Percentiles rank a stretch among this genome's conserved stretches.
Conservation (phyloP, 2,113 vertebrate genomes). For the Excalfactoria chinensis region DNA sequence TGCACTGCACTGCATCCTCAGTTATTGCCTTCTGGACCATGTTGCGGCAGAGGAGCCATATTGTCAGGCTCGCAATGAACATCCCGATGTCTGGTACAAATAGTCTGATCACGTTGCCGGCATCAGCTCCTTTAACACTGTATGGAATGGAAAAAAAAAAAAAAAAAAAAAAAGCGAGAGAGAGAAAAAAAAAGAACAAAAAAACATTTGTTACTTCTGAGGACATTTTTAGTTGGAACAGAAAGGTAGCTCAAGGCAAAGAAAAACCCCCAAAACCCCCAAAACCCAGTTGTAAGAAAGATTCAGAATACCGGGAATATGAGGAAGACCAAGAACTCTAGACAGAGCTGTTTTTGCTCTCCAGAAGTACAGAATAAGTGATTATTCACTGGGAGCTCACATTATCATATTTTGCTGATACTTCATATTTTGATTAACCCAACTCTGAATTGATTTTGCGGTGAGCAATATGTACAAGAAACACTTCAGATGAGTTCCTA, state of each 20-base stretch:
- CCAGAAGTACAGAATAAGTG: background rate
- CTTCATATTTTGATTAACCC: background rate
- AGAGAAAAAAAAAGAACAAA: background rate
- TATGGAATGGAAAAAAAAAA: background rate
- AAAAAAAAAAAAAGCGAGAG: background rate
- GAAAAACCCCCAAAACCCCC: accelerated
- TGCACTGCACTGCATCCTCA: conserved; percentile 90
- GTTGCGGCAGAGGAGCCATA: conserved; percentile 94
- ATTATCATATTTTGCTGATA: background rate
- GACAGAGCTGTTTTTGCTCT: background rate
- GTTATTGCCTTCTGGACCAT: conserved; percentile 86
- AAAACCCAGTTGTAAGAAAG: background rate
- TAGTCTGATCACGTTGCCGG: conserved; percentile 93
- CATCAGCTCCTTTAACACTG: conserved; percentile 93
- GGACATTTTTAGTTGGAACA: conserved; percentile 8
- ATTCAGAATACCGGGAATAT: background rate
- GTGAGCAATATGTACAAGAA: background rate
- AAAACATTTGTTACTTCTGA: conserved; percentile 38
- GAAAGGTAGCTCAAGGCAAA: conserved; percentile 2
- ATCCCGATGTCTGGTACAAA: conserved; percentile 96
- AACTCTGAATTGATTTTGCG: background rate
- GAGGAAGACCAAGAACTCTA: background rate
- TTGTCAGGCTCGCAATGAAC: conserved; percentile 89
- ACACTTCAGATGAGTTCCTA: background rate
- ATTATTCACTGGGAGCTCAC: background rate